Base-by-base conservation (phyloP, 2,888 invertebrate genomes). In the Ophion slaviceki region DNA sequence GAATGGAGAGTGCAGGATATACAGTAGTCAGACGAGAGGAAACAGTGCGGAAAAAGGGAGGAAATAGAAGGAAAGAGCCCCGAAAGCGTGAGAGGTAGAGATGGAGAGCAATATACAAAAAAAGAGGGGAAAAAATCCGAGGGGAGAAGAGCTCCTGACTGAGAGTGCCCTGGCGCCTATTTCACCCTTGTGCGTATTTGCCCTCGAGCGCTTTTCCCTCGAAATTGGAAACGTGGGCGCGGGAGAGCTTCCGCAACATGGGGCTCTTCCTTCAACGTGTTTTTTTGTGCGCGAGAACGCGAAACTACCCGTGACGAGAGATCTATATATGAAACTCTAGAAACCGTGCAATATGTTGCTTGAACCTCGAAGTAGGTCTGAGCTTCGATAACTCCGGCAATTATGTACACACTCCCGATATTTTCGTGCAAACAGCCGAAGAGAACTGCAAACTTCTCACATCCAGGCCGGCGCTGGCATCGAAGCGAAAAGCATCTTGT, bases 161-260 rank as follows among this genome's bases (percentile, higher is more conserved):
- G 40, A 53, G 76, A 72, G 80, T 80, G 78, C 75, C 64, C 59
- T 68, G 64, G 82, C 61, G 79, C 76, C 72, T 66, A 78, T 85
- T 85, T 75, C 61, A 82, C 78, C 75, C 85, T 79, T 62, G 61
- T 67, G 76, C 78, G 71, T 70, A 79, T 85, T 82, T 85, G 66
- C 79, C 85, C 85, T 82, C 85, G 79, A 82, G 82, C 79, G 36
- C 32, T 85, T 81, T 82, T 79, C 66, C 79, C 85, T 76, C 59
- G 77, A 82, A 85, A 85, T 85, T 85, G 82, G 79, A 85, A 85
- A 82, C 40, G 61, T 28, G 24, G 68, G 72, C 75, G 61, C 74
- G 40, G 53, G 53, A 68, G 81, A 74, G 77, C 70, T 68, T 78
- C 75, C 62, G 36, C 74, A 62, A 14, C 61, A 32, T 75, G 45